Evolutionary conservation across 2,888 invertebrate genomes (phyloP).

Genomic region (Timema podura): DNA sequence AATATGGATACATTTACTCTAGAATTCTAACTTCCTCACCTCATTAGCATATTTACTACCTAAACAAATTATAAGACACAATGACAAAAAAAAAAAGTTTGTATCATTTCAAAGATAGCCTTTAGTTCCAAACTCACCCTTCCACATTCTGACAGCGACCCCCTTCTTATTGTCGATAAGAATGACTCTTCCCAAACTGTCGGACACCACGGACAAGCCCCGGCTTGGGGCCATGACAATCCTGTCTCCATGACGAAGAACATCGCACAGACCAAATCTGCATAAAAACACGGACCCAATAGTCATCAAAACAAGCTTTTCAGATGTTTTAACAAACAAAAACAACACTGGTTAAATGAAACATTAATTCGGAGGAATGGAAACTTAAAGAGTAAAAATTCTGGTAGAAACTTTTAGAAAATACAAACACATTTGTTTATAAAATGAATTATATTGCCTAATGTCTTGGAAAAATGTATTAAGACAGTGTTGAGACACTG

Average conservation of each 20-base stretch:
- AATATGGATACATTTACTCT: neutral
- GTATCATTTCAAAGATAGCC: neutral
- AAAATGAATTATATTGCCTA: too few relatives aligned
- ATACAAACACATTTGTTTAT: too few relatives aligned
- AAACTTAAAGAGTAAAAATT: neutral
- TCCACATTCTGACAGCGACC: constrained; percentile 80
- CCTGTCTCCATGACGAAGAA: constrained; percentile 67
- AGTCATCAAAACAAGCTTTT: too few relatives aligned
- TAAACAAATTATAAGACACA: neutral
- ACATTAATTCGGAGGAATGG: neutral
- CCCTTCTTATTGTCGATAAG: constrained; percentile 79
- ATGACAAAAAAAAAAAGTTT: neutral
- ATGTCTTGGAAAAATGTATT: too few relatives aligned
- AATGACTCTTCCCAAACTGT: constrained; percentile 82
- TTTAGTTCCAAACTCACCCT: constrained; percentile 50
- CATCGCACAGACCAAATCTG: constrained; percentile 75
- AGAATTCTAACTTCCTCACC: neutral
- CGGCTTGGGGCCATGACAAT: constrained; percentile 77
- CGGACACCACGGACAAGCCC: constrained; percentile 74
- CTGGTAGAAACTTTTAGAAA: too few relatives aligned
- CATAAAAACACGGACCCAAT: constrained; percentile 11
- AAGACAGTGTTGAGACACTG: too few relatives aligned
- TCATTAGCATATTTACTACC: neutral
- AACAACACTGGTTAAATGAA: too few relatives aligned
- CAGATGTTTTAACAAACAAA: neutral